Evolutionary conservation across 2,888 invertebrate genomes (phyloP).

Genomic region (Acanthacorydalis orientalis): DNA sequence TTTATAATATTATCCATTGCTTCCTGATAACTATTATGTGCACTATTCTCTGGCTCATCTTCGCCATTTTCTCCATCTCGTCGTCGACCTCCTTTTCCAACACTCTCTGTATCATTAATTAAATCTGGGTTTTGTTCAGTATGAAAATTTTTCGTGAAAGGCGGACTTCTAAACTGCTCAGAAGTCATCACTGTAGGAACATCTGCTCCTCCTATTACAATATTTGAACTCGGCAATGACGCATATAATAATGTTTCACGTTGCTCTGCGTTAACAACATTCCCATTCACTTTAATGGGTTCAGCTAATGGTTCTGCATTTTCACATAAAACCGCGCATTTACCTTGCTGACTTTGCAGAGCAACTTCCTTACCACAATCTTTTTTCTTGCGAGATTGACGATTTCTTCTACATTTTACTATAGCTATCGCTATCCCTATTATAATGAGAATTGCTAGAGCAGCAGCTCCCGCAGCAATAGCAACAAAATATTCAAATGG

Average conservation of each 20-base stretch:
- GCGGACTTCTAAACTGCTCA: constrained; percentile 39
- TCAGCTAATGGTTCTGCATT: constrained; percentile 29
- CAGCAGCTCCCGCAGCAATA: constrained; percentile 45
- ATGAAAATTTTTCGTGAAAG: constrained; percentile 31
- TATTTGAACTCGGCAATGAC: constrained; percentile 20
- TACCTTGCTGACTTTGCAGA: constrained; percentile 28
- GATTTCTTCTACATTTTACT: constrained; percentile 25
- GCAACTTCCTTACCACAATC: constrained; percentile 40
- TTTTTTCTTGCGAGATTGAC: constrained; percentile 27
- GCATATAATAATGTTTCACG: constrained; percentile 35
- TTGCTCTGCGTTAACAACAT: constrained; percentile 34
- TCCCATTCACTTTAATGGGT: constrained; percentile 32
- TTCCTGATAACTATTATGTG: constrained; percentile 18
- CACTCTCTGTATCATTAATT: constrained; percentile 58
- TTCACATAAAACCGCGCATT: constrained; percentile 15
- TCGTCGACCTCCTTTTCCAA: constrained; percentile 28
- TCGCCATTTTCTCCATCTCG: constrained; percentile 23
- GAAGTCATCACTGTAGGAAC: constrained; percentile 17
- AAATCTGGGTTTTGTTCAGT: constrained; percentile 61
- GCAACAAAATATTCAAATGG: constrained; percentile 55
- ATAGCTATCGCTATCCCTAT: constrained; percentile 49
- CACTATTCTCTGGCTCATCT: constrained; percentile 16
- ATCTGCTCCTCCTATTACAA: constrained; percentile 13
- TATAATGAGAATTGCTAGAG: constrained; percentile 44
- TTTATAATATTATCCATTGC: constrained; percentile 18